These are phyloP conservation scores for Synanthedon vespiformis DNA, from an alignment of 2,888 invertebrate species.

Conservation along the genomic window DNA sequence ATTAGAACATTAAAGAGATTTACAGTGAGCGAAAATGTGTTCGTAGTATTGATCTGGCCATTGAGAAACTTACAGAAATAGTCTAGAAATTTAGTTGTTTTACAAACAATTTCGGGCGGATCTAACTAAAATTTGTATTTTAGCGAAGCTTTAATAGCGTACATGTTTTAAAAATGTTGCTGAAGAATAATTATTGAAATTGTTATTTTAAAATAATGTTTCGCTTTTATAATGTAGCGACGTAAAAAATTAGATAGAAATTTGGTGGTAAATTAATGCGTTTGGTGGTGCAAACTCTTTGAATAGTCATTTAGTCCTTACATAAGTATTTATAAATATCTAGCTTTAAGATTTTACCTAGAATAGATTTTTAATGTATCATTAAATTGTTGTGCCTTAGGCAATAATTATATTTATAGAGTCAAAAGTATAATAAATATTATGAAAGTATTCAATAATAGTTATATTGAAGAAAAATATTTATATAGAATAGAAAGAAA, in stretches of 20 bases:
- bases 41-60: constrained; percentile 46
- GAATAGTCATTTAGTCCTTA: constrained; percentile 28
- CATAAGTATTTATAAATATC: constrained; percentile 22
- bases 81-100: constrained; percentile 36
- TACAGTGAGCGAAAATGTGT: constrained; percentile 28
- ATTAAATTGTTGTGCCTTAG: constrained; percentile 43
- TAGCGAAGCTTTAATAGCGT: constrained; percentile 45
- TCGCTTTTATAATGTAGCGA: constrained; percentile 8
- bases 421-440: background rate
- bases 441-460: background rate
- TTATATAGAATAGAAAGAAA: constrained; percentile 23
- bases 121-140: constrained; percentile 40
- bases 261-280: constrained; percentile 44
- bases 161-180: constrained; percentile 3
- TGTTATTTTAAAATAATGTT: constrained; percentile 9
- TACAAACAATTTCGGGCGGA: constrained; percentile 40
- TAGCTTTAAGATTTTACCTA: constrained; percentile 45
- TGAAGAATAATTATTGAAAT: constrained; percentile 3
- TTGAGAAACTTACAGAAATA: constrained; percentile 45
- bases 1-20: constrained; percentile 33
- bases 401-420: constrained; percentile 19
- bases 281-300: constrained; percentile 69
- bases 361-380: constrained; percentile 33
- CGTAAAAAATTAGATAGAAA: constrained; percentile 24
- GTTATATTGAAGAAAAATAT: background rate